Base-by-base conservation (phyloP, 2,113 vertebrate species). In the Pachypanchax playfairii region DNA sequence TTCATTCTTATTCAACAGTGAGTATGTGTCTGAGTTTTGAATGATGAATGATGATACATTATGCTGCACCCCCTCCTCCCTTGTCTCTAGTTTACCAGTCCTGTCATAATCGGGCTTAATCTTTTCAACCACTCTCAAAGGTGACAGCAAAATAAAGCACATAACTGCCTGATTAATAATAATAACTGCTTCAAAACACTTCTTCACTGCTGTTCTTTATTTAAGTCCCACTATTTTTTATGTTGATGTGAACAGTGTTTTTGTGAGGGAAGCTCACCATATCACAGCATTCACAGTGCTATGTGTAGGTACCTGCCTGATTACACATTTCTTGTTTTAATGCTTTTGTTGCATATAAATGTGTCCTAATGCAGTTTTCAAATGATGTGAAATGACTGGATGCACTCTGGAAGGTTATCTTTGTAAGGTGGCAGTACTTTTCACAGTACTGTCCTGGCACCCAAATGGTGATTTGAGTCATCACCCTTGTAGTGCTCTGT, bases 91-190 rank as follows among this genome's bases (percentile, higher is more conserved):
- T 21, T 41, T 57, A 25, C 70, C 51, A 42, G 55, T 48, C 80
- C 73, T 75, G 75, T 81, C 86, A 87, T 83, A 88, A 89, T 54
- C 60, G 48, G 49, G 83, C 79, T 84, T 85, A 57, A 87, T 89
- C 83, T 59, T 77, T 73, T 78, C 43, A 51, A 69, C 58, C 56
- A 43, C 57, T 59, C 22, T 74, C 47, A 3, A 73, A 70, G 76
- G 68, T 78, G 85, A 74, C 82, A 75, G 75, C 68, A 62, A 67
- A 62, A 48, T 77, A 36, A 73, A 66, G 55, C 21, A 74, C 79
- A 73, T 79, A 75, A 85, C 84, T 73, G 66, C 28, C 11, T n/a
- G 21, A 18, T 24, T 67, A 80, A 82, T 78, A 79, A 74, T 77
- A 78, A 83, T 72, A 65, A 39, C 65, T 35, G 28, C 46, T 12